Evolutionary conservation across 2,888 invertebrate genomes (phyloP), one percentile per base, ranked within the genome.

Genomic region (Andrena chrysosceles): DNA sequence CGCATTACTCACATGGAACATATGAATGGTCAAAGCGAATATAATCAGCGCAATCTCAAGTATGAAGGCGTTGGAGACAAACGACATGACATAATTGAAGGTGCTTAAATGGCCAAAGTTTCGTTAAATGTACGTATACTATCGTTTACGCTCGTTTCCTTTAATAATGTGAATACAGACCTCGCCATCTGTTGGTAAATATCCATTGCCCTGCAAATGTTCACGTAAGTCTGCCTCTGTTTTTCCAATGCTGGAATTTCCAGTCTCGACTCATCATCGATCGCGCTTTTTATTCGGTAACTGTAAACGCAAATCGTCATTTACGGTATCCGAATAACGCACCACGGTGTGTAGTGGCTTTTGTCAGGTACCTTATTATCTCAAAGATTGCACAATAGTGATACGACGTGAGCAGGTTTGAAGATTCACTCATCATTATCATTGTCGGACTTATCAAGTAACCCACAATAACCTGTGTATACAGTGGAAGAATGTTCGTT

Each of bases 201-300:
- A 5, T 64, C 23, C 64, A 64, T 64, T 23, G 42, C 42, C 23
- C 8, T 6, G 23, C 64, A 64, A 64, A 64, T 64, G 42, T 64
- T 42, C 1, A 2, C 35, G 23, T 64, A 64, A 35, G 63, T 64
- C 23, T 3, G 10, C 20, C 13, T 13, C 10, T 26, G 2, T 42
- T 42, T 6, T 13, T 42, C 42, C 20, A 6, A 20, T 20, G 3
- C 23, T 23, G 20, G 54, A 16, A 23, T 13, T 2, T 64, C 8
- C 8, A 20, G 7, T 8, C 8, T 54, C 20, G 23, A 23, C 35
- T 13, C 5, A 2, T 10, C n/a, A 6, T 63, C 20, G 20, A 63
- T 20, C 13, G 63, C 63, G 20, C 42, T 42, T 10, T 16, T 5
- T 42, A 63, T 63, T 10, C 63, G 13, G 23, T 42, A 63, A 23